Conservation (phyloP, 2,113 vertebrate genomes). For the Neoarius graeffei region DNA sequence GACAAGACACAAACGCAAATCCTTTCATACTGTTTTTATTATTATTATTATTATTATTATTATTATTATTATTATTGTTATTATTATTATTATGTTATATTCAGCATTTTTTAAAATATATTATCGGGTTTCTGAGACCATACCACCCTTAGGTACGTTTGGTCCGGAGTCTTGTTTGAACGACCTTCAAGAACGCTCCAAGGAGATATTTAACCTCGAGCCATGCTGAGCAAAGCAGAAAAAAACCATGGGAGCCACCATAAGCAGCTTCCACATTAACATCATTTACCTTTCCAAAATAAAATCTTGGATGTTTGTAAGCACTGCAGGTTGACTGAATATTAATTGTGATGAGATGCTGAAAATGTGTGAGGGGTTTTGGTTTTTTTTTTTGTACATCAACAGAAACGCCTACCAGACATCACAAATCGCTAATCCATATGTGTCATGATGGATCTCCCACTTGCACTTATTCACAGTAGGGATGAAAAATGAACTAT, state of each 20-base stretch:
- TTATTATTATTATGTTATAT: neutral
- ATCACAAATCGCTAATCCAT: conserved; percentile 84
- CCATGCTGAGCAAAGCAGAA: conserved; percentile 40
- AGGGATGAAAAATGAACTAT: conserved; percentile 85
- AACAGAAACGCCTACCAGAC: conserved; percentile 55
- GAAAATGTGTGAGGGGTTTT: neutral
- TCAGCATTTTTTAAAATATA: conserved; percentile 45
- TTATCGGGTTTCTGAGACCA: conserved; percentile 45
- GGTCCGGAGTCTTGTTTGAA: conserved; percentile 38
- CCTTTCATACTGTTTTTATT: conserved; percentile 18
- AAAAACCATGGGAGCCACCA: conserved; percentile 28
- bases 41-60: neutral
- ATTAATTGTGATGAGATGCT: conserved; percentile 47
- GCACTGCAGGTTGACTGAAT: conserved; percentile 16
- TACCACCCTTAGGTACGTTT: conserved; percentile 18
- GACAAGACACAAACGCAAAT: conserved; percentile 36
- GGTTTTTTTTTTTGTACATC: conserved; percentile 50
- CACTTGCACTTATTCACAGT: conserved; percentile 76
- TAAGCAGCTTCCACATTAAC: conserved; percentile 35
- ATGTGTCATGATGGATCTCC: conserved; percentile 80
- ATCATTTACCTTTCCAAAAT: conserved; percentile 49
- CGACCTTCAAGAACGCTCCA: conserved; percentile 48
- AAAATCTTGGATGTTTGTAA: conserved; percentile 34
- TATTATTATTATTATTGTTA: neutral
- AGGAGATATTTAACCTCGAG: conserved; percentile 48